A percentile compares a stretch with the other conserved stretches of the same genome.
These are phyloP conservation scores for Cosmia pyralina DNA, from an alignment of 2,888 invertebrate genomes.

Conservation along the genomic window DNA sequence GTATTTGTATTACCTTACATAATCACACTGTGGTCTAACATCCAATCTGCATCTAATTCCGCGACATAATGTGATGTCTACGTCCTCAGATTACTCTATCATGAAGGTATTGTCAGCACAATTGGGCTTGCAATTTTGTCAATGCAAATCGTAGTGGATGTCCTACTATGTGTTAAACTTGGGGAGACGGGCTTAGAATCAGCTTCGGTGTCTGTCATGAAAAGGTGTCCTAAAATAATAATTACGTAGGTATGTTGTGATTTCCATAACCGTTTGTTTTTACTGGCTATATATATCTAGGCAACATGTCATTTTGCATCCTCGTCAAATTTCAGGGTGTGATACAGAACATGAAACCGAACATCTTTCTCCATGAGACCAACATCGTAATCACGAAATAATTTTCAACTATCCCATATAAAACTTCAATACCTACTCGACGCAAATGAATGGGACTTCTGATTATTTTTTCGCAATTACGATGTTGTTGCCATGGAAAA, in stretches of 20 bases:
- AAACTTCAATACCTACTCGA: too few relatives aligned
- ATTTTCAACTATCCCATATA: too few relatives aligned
- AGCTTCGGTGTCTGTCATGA: background rate
- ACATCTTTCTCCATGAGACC: too few relatives aligned
- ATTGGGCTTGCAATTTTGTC: constrained; percentile 63
- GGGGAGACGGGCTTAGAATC: background rate
- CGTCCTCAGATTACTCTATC: constrained; percentile 49
- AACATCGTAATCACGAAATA: too few relatives aligned
- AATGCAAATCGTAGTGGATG: constrained; percentile 56
- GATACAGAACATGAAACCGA: too few relatives aligned
- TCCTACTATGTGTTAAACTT: constrained; percentile 20
- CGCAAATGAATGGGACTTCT: too few relatives aligned
- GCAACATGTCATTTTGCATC: too few relatives aligned
- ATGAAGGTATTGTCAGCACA: constrained; percentile 44
- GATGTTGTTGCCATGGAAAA: too few relatives aligned
- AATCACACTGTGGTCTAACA: constrained; percentile 42
- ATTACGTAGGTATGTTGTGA: background rate
- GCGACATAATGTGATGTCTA: constrained; percentile 51
- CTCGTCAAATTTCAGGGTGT: too few relatives aligned
- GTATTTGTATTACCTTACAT: too few relatives aligned
- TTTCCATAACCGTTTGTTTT: background rate
- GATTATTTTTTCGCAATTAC: too few relatives aligned
- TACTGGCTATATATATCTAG: too few relatives aligned
- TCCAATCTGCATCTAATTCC: constrained; percentile 68
- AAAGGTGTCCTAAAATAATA: constrained; percentile 17